These are phyloP conservation scores for Apodemus agrarius DNA, from an alignment of 2,797 vertebrate species.

Conservation along the genomic window DNA sequence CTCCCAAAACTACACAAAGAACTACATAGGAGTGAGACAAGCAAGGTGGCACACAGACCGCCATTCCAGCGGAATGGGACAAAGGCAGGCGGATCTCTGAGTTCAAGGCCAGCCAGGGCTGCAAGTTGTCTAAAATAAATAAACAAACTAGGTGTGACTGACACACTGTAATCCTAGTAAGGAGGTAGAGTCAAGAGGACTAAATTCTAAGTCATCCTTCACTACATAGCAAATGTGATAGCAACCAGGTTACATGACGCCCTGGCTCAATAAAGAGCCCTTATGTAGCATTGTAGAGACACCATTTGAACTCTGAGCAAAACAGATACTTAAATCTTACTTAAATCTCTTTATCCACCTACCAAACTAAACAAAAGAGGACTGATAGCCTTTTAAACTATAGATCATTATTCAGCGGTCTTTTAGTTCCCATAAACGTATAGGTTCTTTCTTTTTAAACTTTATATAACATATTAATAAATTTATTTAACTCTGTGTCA, in stretches of 20 bases:
- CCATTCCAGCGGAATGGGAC: not conserved
- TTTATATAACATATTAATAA: conserved; percentile 11
- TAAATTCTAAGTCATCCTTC: not conserved
- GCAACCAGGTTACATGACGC: not conserved
- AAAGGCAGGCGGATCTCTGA: not conserved
- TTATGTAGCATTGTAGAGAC: not conserved
- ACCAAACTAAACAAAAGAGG: not conserved
- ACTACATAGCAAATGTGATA: not conserved
- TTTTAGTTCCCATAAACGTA: conserved; percentile 54
- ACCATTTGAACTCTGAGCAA: not conserved
- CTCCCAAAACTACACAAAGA: not conserved
- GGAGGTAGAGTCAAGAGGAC: not conserved
- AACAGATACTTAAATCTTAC: conserved; percentile 20
- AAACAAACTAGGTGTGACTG: not conserved
- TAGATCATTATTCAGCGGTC: conserved; percentile 23
- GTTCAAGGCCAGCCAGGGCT: not conserved
- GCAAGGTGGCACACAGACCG: not conserved
- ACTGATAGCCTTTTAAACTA: not conserved
- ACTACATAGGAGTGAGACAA: not conserved
- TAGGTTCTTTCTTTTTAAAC: conserved; percentile 48
- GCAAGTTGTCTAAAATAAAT: not conserved
- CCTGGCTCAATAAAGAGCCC: not conserved
- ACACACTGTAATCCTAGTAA: not conserved
- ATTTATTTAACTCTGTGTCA: conserved; percentile 30
- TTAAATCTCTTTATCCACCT: not conserved